Evolutionary conservation across 2,797 vertebrate species (phyloP).

Genomic region (Momotus momota): DNA sequence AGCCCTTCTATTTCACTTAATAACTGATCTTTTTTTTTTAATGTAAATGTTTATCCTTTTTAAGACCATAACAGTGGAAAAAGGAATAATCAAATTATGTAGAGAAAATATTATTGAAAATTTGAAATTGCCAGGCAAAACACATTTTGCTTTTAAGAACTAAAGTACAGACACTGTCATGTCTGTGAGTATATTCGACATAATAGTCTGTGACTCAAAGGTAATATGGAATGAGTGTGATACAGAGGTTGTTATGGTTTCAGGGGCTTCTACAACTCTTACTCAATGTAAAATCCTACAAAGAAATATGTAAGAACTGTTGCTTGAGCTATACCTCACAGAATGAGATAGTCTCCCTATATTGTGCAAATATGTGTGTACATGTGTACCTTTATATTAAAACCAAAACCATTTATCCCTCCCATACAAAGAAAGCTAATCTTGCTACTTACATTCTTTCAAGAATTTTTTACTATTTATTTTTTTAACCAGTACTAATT

Average conservation of each 20-base stretch:
- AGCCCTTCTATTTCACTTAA: background rate
- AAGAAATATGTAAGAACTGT: background rate
- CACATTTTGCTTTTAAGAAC: background rate
- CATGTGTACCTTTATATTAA: background rate
- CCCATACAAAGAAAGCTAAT: background rate
- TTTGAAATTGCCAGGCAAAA: background rate
- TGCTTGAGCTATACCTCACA: background rate
- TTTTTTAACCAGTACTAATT: background rate
- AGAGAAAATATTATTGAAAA: background rate
- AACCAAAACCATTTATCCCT: background rate
- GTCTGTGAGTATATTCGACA: background rate
- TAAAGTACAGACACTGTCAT: background rate
- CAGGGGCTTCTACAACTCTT: background rate
- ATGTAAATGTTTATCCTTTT: background rate
- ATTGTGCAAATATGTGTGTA: background rate
- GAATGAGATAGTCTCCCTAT: background rate
- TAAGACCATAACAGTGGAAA: background rate
- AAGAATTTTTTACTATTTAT: background rate
- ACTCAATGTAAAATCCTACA: background rate
- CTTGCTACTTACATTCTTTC: background rate
- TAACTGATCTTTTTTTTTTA: background rate
- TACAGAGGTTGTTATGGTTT: conserved; percentile 29
- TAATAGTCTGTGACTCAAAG: conserved; percentile 10
- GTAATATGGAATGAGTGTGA: background rate
- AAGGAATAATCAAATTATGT: background rate